Percentiles rank a stretch among this genome's conserved stretches.
These are phyloP conservation scores for Mamestra brassicae DNA, from an alignment of 2,888 invertebrate genomes.

Conservation along the genomic window DNA sequence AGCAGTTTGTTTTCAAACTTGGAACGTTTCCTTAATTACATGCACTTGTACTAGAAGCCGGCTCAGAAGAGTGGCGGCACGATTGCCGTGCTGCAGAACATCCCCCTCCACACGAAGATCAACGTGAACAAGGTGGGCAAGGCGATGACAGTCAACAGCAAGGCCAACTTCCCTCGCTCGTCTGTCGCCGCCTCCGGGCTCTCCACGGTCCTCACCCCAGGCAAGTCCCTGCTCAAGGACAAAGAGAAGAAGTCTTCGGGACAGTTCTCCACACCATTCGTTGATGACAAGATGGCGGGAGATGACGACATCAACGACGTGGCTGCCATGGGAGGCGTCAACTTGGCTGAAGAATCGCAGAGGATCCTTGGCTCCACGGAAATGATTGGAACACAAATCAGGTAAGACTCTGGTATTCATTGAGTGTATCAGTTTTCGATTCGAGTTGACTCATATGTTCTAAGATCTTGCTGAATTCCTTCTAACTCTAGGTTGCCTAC, in stretches of 20 bases:
- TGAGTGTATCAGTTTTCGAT: not conserved
- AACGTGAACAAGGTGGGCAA: slow-evolving; percentile 83
- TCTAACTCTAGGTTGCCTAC: slow-evolving; percentile 2
- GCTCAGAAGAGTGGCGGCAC: slow-evolving; percentile 76
- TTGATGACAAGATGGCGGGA: slow-evolving; percentile 92
- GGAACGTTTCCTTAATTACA: slow-evolving; percentile 20
- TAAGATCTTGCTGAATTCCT: not conserved
- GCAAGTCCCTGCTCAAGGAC: slow-evolving; percentile 93
- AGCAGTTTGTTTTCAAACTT: slow-evolving; percentile 1
- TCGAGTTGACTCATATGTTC: not conserved
- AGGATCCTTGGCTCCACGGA: slow-evolving; percentile 97
- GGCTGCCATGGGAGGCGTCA: slow-evolving; percentile 99
- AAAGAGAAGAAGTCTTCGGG: slow-evolving; percentile 93
- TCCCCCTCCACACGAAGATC: slow-evolving; percentile 84
- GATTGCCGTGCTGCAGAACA: slow-evolving; percentile 86
- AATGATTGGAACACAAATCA: slow-evolving; percentile 96
- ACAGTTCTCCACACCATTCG: slow-evolving; percentile 79
- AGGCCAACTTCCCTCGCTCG: slow-evolving; percentile 79
- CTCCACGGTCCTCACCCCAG: slow-evolving; percentile 84
- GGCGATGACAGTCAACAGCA: slow-evolving; percentile 88
- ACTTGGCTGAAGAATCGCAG: slow-evolving; percentile 98
- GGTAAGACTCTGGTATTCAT: slow-evolving; percentile 71
- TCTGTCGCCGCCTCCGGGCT: slow-evolving; percentile 76
- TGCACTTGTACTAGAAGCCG: slow-evolving; percentile 73
- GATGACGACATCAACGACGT: slow-evolving; percentile 99